Conservation (phyloP, 2,888 invertebrate species). For the Unio delphinus region DNA sequence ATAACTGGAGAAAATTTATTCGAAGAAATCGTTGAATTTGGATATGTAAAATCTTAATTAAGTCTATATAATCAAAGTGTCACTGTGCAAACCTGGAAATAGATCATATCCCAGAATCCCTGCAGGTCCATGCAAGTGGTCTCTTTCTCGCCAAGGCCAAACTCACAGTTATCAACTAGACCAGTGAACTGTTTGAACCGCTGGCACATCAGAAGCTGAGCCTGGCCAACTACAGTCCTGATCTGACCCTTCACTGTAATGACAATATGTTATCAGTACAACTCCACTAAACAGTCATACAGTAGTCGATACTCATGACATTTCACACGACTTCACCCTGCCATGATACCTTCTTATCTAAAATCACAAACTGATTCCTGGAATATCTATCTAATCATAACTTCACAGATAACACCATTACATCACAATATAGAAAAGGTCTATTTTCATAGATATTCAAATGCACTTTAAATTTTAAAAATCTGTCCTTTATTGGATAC, state of each 20-base stretch:
- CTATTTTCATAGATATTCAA: too few relatives aligned
- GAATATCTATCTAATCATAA: neutral
- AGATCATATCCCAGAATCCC: constrained; percentile 74
- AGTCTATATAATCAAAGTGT: neutral
- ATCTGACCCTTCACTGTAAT: constrained; percentile 68
- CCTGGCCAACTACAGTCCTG: constrained; percentile 69
- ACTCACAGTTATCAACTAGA: constrained; percentile 72
- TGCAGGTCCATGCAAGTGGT: constrained; percentile 71
- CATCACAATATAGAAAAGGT: neutral
- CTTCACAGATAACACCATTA: neutral
- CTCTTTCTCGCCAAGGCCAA: constrained; percentile 69
- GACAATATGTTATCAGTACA: too few relatives aligned
- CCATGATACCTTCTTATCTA: too few relatives aligned
- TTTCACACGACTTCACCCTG: too few relatives aligned
- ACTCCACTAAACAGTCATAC: too few relatives aligned
- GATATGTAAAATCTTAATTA: too few relatives aligned
- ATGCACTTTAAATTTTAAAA: too few relatives aligned
- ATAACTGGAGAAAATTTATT: neutral
- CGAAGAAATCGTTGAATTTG: too few relatives aligned
- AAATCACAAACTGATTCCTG: too few relatives aligned
- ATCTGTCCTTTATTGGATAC: too few relatives aligned
- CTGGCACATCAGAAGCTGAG: constrained; percentile 71
- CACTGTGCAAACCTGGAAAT: constrained; percentile 65
- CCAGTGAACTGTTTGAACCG: constrained; percentile 72
- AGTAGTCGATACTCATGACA: too few relatives aligned